Evolutionary conservation across 2,797 vertebrate species (phyloP).

Genomic region (Etheostoma nigrum): DNA sequence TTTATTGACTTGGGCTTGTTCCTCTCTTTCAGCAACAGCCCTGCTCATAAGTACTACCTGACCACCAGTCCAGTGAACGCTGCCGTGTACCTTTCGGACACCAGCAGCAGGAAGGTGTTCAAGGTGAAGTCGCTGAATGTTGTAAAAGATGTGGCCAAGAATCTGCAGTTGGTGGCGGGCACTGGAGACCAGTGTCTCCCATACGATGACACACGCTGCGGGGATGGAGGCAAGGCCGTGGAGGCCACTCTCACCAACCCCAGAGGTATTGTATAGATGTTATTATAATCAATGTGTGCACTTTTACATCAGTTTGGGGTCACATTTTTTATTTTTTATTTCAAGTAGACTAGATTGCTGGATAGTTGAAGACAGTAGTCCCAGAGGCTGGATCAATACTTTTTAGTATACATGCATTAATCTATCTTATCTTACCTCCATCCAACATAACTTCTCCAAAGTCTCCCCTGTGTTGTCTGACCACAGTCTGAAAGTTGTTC

Average conservation of each 20-base stretch:
- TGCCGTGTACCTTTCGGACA: constrained; percentile 95
- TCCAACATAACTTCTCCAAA: background rate
- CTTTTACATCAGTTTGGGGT: background rate
- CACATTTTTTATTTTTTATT: constrained; percentile 18
- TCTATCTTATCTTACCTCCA: constrained; percentile 39
- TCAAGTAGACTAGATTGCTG: constrained; percentile 21
- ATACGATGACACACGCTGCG: constrained; percentile 95
- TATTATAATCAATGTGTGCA: constrained; percentile 21
- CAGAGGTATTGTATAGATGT: constrained; percentile 85
- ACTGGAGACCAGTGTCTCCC: constrained; percentile 98
- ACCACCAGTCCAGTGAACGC: constrained; percentile 92
- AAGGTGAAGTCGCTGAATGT: constrained; percentile 91
- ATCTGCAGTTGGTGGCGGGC: constrained; percentile 94
- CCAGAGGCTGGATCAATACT: constrained; percentile 56
- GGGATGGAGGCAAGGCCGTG: constrained; percentile 95
- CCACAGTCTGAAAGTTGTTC: too few species aligned
- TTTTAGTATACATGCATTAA: constrained; percentile 50
- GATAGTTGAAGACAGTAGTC: constrained; percentile 21
- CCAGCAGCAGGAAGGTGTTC: constrained; percentile 95
- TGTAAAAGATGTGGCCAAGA: constrained; percentile 96
- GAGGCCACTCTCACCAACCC: constrained; percentile 98
- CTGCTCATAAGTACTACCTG: constrained; percentile 98
- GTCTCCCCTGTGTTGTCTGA: too few species aligned
- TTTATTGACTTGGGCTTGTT: constrained; percentile 68
- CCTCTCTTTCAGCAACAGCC: constrained; percentile 90